These are phyloP conservation scores for Diploptera punctata DNA, from an alignment of 2,888 invertebrate genomes.

Conservation along the genomic window DNA sequence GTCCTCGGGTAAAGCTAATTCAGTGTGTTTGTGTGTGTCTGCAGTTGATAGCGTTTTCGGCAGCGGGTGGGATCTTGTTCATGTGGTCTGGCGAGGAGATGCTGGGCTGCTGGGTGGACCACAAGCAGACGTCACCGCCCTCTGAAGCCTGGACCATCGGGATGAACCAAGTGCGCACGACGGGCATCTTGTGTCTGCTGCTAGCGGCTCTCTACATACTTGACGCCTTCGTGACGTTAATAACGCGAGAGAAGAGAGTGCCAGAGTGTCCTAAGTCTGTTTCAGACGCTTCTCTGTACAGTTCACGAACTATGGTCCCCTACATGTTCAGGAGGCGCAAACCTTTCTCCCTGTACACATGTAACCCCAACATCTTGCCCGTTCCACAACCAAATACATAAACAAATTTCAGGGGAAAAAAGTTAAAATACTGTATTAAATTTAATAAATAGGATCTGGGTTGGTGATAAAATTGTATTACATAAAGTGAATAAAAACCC, in stretches of 20 bases:
- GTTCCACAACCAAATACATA: too few species aligned
- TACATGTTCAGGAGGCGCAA: too few species aligned
- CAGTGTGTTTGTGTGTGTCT: not conserved
- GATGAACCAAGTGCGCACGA: not conserved
- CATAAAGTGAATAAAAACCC: too few species aligned
- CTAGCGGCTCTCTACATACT: not conserved
- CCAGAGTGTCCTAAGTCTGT: too few species aligned
- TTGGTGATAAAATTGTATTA: too few species aligned
- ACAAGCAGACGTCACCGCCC: not conserved
- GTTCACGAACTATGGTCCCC: too few species aligned
- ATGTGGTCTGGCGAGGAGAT: not conserved
- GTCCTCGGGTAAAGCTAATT: not conserved
- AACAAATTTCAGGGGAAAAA: too few species aligned
- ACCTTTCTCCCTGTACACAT: too few species aligned
- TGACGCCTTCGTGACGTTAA: not conserved
- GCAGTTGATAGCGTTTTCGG: not conserved
- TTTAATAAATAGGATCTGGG: too few species aligned
- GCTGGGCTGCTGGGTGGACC: not conserved
- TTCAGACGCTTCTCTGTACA: too few species aligned
- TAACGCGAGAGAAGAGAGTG: not conserved
- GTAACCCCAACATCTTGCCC: too few species aligned
- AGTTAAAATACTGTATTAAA: too few species aligned
- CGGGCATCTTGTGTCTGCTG: not conserved
- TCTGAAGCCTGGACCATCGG: not conserved
- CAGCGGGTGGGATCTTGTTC: slow-evolving; percentile 20